Percentiles rank a stretch among this genome's conserved stretches.
Conservation (phyloP, 37 sponge, comb jelly and placozoan species). For the Cladorhizidae sp. region DNA sequence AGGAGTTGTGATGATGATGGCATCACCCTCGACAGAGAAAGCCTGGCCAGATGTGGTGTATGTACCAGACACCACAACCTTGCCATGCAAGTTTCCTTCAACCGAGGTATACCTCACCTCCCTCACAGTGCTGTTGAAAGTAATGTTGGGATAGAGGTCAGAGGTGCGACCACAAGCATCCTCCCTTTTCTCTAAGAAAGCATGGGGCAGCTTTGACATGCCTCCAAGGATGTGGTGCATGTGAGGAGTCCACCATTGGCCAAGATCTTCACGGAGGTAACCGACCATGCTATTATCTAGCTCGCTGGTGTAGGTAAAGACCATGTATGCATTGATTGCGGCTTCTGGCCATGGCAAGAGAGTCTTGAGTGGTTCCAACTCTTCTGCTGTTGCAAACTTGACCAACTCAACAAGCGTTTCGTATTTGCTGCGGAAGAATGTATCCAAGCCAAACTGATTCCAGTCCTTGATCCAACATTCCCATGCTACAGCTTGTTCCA, state of each 20-base stretch:
- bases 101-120: conserved; percentile 6
- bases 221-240: conserved; percentile 67
- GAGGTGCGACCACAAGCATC: not conserved
- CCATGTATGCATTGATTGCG: conserved; percentile 38
- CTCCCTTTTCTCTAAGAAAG: not conserved
- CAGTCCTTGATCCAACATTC: conserved; percentile 28
- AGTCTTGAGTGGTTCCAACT: conserved; percentile 19
- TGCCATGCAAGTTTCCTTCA: not conserved
- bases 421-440: conserved; percentile 23
- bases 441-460: conserved; percentile 19
- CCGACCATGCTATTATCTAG: conserved; percentile 42
- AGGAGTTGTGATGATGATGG: conserved; percentile 58
- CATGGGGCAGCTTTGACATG: conserved; percentile 33
- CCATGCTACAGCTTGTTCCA: conserved; percentile 26
- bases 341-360: conserved; percentile 69
- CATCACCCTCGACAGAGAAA: conserved; percentile 15
- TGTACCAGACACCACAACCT: not conserved
- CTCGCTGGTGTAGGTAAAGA: conserved; percentile 29
- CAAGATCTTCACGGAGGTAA: conserved; percentile 40
- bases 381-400: not conserved
- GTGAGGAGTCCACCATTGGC: conserved; percentile 42
- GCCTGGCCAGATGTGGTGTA: not conserved
- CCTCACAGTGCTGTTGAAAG: conserved; percentile 3
- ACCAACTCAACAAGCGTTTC: not conserved
- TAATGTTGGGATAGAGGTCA: conserved; percentile 11